Evolutionary conservation across 2,797 vertebrate genomes (phyloP), one percentile per base, ranked within the genome.

Genomic region (Phrynocephalus forsythii): DNA sequence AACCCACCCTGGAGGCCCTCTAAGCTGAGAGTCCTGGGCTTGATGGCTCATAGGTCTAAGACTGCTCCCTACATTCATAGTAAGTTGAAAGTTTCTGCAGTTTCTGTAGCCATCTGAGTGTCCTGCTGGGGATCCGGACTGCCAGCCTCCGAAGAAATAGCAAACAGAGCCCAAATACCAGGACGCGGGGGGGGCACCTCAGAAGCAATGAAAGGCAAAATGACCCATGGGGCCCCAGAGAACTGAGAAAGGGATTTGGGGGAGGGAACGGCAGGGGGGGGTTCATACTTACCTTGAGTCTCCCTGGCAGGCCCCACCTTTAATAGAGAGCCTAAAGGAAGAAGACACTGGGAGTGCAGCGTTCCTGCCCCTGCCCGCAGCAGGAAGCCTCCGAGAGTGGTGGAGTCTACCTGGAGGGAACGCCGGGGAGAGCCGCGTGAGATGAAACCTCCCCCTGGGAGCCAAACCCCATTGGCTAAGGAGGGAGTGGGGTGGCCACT

Each of bases 321-420:
- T 88, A 81, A 88, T 85, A 88, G 44, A 88, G 87, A 88, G 71
- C 83, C 87, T 83, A 88, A 68, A 85, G 83, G 83, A 88, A 85
- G 87, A 88, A 38, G 83, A 81, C 10, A 52, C 87, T 76, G 83
- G 83, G 87, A 88, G 48, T 76, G 30, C 83, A 81, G 72, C 87
- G 13, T 67, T 78, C 73, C 83, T n/a, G 44, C 72, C 83, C 73
- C 78, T n/a, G 38, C 83, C 78, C 44, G 60, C 87, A 85, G 56
- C 83, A 33, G 78, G 79, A 85, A 85, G 79, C 83, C 87, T 85
- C 87, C 69, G 71, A 88, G 87, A 85, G 87, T 88, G 78, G 87
- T 85, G 87, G 78, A 85, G 78, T 56, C 83, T 88, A 26, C 82
- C 78, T 81, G 87, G 56, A 88, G 78, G 71, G 87, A 88, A 66